These are phyloP conservation scores for Nesogale talazaci DNA, from an alignment of 2,113 vertebrate genomes.

Conservation along the genomic window DNA sequence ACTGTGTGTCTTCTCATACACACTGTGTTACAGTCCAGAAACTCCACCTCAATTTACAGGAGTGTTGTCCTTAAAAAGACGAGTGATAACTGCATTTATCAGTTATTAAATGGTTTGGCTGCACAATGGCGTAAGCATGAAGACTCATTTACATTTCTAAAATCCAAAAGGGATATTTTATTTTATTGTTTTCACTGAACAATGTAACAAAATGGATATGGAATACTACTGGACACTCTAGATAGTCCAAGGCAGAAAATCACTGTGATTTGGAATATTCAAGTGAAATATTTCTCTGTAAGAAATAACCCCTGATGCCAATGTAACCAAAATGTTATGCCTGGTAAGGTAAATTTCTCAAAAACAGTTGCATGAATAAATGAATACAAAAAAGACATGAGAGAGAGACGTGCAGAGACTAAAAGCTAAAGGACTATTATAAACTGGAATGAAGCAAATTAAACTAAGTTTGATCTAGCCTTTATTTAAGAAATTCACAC, in stretches of 20 bases:
- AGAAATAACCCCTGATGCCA: neutral
- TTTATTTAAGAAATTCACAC: neutral
- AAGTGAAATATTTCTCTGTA: neutral
- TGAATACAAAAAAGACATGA: neutral
- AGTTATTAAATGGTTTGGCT: neutral
- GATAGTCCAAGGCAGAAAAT: slow-evolving; percentile 20
- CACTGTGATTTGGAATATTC: neutral
- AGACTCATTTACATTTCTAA: slow-evolving; percentile 26
- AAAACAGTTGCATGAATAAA: neutral
- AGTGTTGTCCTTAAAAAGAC: too few relatives aligned
- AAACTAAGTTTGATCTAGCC: neutral
- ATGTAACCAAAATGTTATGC: slow-evolving; percentile 1
- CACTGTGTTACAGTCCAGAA: neutral
- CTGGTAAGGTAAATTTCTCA: neutral
- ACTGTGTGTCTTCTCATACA: slow-evolving; percentile 20
- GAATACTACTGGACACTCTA: neutral
- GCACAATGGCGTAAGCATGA: neutral
- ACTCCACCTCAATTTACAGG: neutral
- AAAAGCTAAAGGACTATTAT: neutral
- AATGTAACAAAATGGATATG: neutral
- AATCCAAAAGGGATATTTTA: neutral
- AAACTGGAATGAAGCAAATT: neutral
- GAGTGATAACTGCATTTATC: neutral
- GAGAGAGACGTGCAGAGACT: neutral
- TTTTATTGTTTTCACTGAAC: neutral